Conservation (phyloP, 2,113 vertebrate species). For the Trochalopteron elliotii region DNA sequence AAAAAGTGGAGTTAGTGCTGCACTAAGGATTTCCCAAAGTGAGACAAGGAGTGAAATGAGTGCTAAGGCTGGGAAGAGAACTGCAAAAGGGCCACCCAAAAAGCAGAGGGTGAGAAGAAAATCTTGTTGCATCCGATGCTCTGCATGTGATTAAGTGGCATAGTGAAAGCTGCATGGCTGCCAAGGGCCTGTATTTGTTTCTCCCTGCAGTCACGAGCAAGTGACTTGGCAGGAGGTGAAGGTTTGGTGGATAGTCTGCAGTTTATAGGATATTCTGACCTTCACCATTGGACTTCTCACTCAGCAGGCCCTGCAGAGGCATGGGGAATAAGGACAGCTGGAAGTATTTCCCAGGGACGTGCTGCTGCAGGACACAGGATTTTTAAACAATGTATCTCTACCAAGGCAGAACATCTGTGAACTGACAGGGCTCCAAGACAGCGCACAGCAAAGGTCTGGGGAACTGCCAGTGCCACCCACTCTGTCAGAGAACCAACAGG, state of each 20-base stretch:
- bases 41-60: not conserved
- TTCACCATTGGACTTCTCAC: not conserved
- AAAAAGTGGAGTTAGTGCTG: not conserved
- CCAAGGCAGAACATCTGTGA: not conserved
- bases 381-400: not conserved
- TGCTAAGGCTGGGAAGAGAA: not conserved
- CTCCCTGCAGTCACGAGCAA: not conserved
- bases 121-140: not conserved
- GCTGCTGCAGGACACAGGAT: not conserved
- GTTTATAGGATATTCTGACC: constrained; percentile 12
- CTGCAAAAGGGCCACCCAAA: not conserved
- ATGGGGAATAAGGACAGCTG: not conserved
- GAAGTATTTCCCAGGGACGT: not conserved
- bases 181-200: not conserved
- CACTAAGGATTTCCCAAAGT: not conserved
- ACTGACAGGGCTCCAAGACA: accelerated
- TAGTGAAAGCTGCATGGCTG: accelerated
- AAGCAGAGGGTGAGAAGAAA: not conserved
- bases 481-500: not conserved
- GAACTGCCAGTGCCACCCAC: accelerated
- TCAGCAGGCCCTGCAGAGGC: not conserved
- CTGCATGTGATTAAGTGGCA: not conserved
- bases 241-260: not conserved
- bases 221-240: constrained; percentile 28
- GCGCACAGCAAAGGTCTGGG: accelerated